Percentiles rank a stretch among this genome's conserved stretches.
Conservation (phyloP, 1,140 invertebrate species). For the Pogonognathellus flavescens region DNA sequence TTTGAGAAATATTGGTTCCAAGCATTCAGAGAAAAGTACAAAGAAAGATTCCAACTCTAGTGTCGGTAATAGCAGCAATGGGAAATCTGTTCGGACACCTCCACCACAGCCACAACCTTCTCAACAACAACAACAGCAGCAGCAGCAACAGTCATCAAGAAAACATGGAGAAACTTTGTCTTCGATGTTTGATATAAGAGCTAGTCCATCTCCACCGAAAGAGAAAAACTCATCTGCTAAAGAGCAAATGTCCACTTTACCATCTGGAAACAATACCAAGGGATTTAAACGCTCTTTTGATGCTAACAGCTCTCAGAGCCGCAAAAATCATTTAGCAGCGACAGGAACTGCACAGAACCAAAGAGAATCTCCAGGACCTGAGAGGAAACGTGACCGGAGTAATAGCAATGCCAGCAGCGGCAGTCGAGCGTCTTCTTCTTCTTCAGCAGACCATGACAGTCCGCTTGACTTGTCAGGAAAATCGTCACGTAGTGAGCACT, state of each 20-base stretch:
- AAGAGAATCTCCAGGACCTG: slow-evolving; percentile 24
- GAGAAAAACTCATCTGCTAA: slow-evolving; percentile 39
- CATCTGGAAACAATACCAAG: slow-evolving; percentile 14
- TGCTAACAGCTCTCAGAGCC: not conserved
- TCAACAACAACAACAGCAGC: not conserved
- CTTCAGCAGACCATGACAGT: slow-evolving; percentile 57
- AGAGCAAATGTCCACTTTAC: not conserved
- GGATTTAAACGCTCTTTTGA: slow-evolving; percentile 44
- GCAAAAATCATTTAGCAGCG: slow-evolving; percentile 18
- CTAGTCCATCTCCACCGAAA: slow-evolving; percentile 28
- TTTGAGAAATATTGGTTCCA: slow-evolving; percentile 15
- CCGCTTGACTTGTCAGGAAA: slow-evolving; percentile 66
- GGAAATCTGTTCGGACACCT: slow-evolving; percentile 17
- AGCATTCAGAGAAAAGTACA: not conserved
- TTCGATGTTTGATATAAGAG: slow-evolving; percentile 1
- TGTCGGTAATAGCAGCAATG: slow-evolving; percentile 4
- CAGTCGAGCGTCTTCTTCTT: slow-evolving; percentile 32
- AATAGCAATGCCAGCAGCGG: slow-evolving; percentile 30
- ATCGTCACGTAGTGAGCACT: slow-evolving; percentile 58
- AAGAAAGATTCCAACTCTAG: slow-evolving; percentile 35
- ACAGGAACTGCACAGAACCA: not conserved
- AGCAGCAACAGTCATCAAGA: not conserved
- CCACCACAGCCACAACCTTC: not conserved
- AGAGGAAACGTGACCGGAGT: slow-evolving; percentile 51
- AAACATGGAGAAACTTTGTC: slow-evolving; percentile 15